These are phyloP conservation scores for Apotomis capreana DNA, from an alignment of 2,888 invertebrate genomes.

Conservation along the genomic window DNA sequence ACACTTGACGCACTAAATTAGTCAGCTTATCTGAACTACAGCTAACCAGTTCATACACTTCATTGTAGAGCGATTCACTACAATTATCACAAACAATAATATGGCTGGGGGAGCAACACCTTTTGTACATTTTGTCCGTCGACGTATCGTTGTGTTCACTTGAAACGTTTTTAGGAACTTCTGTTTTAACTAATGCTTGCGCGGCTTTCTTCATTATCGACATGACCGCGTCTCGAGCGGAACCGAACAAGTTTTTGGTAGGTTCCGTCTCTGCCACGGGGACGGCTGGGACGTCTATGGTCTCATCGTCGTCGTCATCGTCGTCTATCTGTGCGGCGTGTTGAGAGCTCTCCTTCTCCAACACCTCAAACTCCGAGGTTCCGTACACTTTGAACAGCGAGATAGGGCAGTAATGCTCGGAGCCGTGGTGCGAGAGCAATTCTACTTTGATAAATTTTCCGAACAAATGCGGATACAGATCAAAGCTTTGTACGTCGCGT, in stretches of 20 bases:
- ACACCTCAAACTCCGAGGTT: constrained; percentile 95
- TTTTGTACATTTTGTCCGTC: constrained; percentile 70
- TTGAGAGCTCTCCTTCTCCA: constrained; percentile 90
- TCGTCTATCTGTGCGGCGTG: constrained; percentile 86
- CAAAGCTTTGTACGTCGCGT: constrained; percentile 93
- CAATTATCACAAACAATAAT: constrained; percentile 90
- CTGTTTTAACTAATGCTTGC: constrained; percentile 90
- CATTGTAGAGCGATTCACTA: constrained; percentile 86
- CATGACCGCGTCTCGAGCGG: constrained; percentile 95
- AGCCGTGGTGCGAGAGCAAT: constrained; percentile 96
- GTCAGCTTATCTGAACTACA: constrained; percentile 86
- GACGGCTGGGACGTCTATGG: constrained; percentile 82
- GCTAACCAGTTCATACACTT: constrained; percentile 89
- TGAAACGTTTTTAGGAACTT: constrained; percentile 84
- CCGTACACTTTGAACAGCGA: constrained; percentile 97
- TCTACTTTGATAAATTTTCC: constrained; percentile 96
- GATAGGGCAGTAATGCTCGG: constrained; percentile 98
- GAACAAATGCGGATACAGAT: constrained; percentile 90
- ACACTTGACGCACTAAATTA: constrained; percentile 83
- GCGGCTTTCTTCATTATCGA: constrained; percentile 96
- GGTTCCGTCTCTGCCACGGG: constrained; percentile 79
- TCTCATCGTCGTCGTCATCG: constrained; percentile 86
- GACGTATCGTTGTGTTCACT: constrained; percentile 76
- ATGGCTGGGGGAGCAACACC: constrained; percentile 89
- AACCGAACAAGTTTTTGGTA: constrained; percentile 90